Evolutionary conservation across 2,888 invertebrate genomes (phyloP).

Genomic region (Rhogogaster chlorosoma): DNA sequence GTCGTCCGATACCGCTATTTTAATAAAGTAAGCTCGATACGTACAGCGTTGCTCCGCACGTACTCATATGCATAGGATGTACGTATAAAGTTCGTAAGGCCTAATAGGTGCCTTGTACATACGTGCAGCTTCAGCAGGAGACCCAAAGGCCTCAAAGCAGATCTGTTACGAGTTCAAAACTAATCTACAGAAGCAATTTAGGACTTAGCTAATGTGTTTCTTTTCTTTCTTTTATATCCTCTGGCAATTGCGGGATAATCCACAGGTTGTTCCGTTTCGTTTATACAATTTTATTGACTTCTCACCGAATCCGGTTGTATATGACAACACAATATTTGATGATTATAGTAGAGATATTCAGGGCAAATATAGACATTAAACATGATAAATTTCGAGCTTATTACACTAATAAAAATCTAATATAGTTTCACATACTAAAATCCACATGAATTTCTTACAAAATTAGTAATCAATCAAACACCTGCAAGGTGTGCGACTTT

Average conservation of each 20-base stretch:
- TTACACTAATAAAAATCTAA: background rate
- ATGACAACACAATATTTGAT: background rate
- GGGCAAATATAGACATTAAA: background rate
- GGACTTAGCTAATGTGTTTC: background rate
- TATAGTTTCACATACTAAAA: background rate
- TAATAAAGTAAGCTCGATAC: slow-evolving; percentile 51
- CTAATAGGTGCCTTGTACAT: background rate
- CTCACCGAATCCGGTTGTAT: background rate
- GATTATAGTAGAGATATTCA: background rate
- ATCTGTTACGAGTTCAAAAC: background rate
- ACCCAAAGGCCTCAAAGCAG: background rate
- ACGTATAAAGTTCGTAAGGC: slow-evolving; percentile 4
- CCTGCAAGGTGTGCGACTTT: background rate
- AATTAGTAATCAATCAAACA: background rate
- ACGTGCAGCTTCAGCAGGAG: background rate
- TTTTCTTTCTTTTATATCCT: background rate
- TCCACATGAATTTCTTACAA: background rate
- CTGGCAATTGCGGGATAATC: background rate
- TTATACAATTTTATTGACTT: background rate
- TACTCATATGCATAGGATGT: background rate
- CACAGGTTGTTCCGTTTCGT: background rate
- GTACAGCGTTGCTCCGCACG: slow-evolving; percentile 20
- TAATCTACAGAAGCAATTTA: slow-evolving; percentile 23
- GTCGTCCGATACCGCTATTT: slow-evolving; percentile 52
- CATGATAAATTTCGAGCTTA: background rate